Percentiles rank a stretch among this genome's conserved stretches.
phyloP scores from a whole-genome alignment of 2,888 invertebrate genomes.

The Athetis lepigone region DNA sequence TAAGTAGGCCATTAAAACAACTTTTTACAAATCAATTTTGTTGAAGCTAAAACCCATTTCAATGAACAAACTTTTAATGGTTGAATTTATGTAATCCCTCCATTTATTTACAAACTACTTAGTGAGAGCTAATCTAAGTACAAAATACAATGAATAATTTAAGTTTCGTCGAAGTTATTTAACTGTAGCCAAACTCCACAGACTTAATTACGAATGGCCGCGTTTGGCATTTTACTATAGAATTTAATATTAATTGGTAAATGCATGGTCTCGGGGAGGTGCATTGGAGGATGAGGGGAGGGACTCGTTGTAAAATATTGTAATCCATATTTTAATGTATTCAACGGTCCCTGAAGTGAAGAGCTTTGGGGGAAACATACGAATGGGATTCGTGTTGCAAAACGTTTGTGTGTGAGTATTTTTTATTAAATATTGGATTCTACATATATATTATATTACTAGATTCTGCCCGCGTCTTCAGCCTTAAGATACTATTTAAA shows the following conservation, averaged over 20 bases:
- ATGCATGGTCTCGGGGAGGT: constrained; percentile 18
- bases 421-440: background rate
- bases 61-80: constrained; percentile 52
- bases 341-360: constrained; percentile 22
- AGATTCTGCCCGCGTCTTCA: too few relatives aligned
- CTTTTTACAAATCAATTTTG: constrained; percentile 50
- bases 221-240: constrained; percentile 28
- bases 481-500: too few relatives aligned
- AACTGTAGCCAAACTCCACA: constrained; percentile 24
- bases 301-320: constrained; percentile 15
- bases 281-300: constrained; percentile 19
- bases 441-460: too few relatives aligned
- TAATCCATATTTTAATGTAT: constrained; percentile 40
- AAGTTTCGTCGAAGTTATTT: constrained; percentile 46
- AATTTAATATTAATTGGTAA: constrained; percentile 45
- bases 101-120: constrained; percentile 55
- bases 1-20: constrained; percentile 42
- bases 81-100: constrained; percentile 46
- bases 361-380: constrained; percentile 27
- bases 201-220: constrained; percentile 36
- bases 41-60: constrained; percentile 44
- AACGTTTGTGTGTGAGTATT: constrained; percentile 1
- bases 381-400: constrained; percentile 1
- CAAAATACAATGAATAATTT: constrained; percentile 58
- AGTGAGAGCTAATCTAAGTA: constrained; percentile 45